phyloP scores from a whole-genome alignment of 53 echinoderm and acorn worm species.

The Stichopus horrens region DNA sequence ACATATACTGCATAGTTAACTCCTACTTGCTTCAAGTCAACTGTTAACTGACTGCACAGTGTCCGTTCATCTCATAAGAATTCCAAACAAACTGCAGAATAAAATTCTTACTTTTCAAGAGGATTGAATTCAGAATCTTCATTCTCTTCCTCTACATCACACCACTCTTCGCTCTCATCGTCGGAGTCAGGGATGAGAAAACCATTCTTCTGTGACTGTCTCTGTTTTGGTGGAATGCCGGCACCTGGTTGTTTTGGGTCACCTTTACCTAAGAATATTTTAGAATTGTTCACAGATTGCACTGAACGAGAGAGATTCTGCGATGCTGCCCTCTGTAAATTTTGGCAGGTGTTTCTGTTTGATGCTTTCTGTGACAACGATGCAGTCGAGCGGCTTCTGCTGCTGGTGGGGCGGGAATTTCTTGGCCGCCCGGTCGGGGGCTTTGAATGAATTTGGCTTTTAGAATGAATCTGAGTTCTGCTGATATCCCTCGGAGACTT shows the following conservation, averaged over 20 bases:
- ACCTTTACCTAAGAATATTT: not conserved
- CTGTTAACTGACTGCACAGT: too few relatives aligned
- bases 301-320: not conserved
- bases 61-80: too few relatives aligned
- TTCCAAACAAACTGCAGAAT: too few relatives aligned
- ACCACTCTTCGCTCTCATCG: constrained; percentile 89
- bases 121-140: constrained; percentile 78
- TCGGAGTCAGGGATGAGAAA: constrained; percentile 17
- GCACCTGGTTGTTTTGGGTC: not conserved
- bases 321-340: constrained; percentile 5
- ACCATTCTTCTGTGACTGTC: constrained; percentile 17
- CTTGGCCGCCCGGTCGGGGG: constrained; percentile 27
- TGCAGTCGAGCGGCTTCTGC: not conserved
- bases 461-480: not conserved
- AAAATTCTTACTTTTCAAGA: constrained; percentile 60
- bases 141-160: constrained; percentile 76
- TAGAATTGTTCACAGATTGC: not conserved
- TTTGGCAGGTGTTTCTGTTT: not conserved
- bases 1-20: too few relatives aligned
- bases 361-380: not conserved
- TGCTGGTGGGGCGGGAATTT: constrained; percentile 23
- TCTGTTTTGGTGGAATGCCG: not conserved
- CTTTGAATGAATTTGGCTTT: constrained; percentile 4
- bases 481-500: constrained; percentile 29
- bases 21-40: too few relatives aligned